Percentiles rank a stretch among this genome's conserved stretches.
phyloP scores from a whole-genome alignment of 2,888 invertebrate genomes.

The Athalia rosae region DNA sequence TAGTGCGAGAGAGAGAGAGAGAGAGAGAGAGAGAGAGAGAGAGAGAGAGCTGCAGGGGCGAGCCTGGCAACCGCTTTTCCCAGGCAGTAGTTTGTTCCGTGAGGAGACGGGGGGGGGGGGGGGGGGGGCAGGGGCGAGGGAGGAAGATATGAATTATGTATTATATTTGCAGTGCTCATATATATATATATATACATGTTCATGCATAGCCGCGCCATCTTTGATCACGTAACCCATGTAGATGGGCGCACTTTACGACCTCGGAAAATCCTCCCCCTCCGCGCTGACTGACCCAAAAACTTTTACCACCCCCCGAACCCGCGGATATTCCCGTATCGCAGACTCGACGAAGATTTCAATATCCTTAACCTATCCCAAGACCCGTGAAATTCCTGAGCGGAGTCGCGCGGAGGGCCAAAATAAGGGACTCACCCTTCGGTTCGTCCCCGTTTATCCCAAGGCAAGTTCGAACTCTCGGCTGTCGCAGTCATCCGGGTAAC shows the following conservation, averaged over 20 bases:
- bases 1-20: neutral
- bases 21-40: constrained; percentile 13
- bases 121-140: constrained; percentile 40
- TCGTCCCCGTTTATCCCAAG: constrained; percentile 29
- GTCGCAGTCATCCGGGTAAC: constrained; percentile 31
- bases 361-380: constrained; percentile 42
- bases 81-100: too few relatives aligned
- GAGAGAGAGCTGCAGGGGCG: constrained; percentile 33
- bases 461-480: constrained; percentile 32
- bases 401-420: constrained; percentile 11
- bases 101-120: neutral
- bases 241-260: neutral
- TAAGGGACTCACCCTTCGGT: constrained; percentile 42
- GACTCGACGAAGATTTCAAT: neutral
- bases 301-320: neutral
- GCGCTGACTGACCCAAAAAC: neutral
- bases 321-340: neutral
- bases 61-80: neutral
- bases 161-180: constrained; percentile 54
- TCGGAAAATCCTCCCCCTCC: neutral
- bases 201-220: constrained; percentile 6
- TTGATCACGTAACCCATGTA: neutral
- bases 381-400: constrained; percentile 15
- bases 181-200: neutral
- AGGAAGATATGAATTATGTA: constrained; percentile 61